A percentile compares a stretch with the other conserved stretches of the same genome.
Evolutionary conservation across 2,113 vertebrate genomes (phyloP).

Genomic region (Actenoides lindsayi): DNA sequence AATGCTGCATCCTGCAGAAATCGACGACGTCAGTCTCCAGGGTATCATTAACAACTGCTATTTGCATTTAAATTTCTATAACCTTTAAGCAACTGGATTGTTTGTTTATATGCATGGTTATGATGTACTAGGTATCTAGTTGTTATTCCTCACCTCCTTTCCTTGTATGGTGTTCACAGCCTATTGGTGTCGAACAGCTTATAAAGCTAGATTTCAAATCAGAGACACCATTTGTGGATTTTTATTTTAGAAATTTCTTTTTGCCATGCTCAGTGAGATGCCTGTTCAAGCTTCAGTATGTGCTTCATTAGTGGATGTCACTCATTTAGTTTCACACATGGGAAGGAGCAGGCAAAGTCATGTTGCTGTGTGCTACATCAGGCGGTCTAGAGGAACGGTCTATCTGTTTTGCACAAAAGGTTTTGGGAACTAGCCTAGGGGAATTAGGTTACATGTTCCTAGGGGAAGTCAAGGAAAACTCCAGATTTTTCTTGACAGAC

Average conservation of each 20-base stretch:
- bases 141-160: neutral
- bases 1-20: slow-evolving; percentile 72
- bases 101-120: slow-evolving; percentile 65
- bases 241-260: neutral
- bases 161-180: neutral
- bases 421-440: neutral
- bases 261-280: neutral
- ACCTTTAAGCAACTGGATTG: slow-evolving; percentile 73
- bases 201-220: neutral
- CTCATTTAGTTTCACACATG: slow-evolving; percentile 15
- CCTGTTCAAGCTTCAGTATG: neutral
- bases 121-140: slow-evolving; percentile 13
- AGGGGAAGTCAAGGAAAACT: slow-evolving; percentile 21
- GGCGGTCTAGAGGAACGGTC: neutral
- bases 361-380: slow-evolving; percentile 23
- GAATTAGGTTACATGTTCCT: neutral
- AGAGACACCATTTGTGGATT: neutral
- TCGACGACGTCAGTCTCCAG: slow-evolving; percentile 62
- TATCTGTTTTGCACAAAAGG: slow-evolving; percentile 7
- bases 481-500: slow-evolving; percentile 61
- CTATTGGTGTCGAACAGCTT: neutral
- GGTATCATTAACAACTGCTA: slow-evolving; percentile 69
- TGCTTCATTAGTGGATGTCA: slow-evolving; percentile 38
- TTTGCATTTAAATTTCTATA: slow-evolving; percentile 78
- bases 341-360: neutral